A percentile compares a stretch with the other conserved stretches of the same genome.
Conservation (phyloP, 1,140 invertebrate genomes). For the Bombus superbus region DNA sequence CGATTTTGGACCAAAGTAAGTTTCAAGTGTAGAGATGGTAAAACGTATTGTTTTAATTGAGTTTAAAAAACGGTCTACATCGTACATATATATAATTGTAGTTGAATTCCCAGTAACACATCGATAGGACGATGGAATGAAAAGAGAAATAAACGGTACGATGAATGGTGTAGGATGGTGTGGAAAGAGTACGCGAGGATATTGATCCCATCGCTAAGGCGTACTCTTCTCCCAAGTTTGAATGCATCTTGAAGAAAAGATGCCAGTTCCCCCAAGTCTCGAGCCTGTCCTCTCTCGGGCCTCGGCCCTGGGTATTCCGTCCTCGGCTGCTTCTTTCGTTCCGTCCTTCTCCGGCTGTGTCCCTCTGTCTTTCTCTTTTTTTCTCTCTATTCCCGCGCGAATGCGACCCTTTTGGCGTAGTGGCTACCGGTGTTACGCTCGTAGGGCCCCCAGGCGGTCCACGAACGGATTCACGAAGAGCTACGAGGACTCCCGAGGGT, state of each 20-base stretch:
- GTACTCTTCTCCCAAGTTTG: conserved; percentile 59
- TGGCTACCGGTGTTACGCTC: conserved; percentile 82
- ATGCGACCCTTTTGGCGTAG: conserved; percentile 76
- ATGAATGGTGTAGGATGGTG: conserved; percentile 21
- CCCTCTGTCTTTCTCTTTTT: conserved; percentile 29
- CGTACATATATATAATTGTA: neutral
- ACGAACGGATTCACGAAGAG: conserved; percentile 66
- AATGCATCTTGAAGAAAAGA: conserved; percentile 75
- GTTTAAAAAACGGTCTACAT: too few species aligned
- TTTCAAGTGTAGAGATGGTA: neutral
- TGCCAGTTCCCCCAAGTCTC: conserved; percentile 64
- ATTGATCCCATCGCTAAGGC: conserved; percentile 32
- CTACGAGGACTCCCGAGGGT: conserved; percentile 71
- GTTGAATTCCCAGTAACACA: neutral
- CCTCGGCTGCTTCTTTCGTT: conserved; percentile 40
- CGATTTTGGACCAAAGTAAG: neutral
- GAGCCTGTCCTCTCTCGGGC: conserved; percentile 43
- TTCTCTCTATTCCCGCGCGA: conserved; percentile 48
- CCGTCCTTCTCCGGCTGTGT: conserved; percentile 13
- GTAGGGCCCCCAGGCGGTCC: conserved; percentile 75
- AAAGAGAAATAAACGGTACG: conserved; percentile 19
- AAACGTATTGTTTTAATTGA: neutral
- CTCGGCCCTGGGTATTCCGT: conserved; percentile 49
- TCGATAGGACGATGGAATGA: neutral
- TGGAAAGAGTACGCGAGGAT: conserved; percentile 32